Conservation (phyloP, 2,888 invertebrate species). For the Yponomeuta evonymella region DNA sequence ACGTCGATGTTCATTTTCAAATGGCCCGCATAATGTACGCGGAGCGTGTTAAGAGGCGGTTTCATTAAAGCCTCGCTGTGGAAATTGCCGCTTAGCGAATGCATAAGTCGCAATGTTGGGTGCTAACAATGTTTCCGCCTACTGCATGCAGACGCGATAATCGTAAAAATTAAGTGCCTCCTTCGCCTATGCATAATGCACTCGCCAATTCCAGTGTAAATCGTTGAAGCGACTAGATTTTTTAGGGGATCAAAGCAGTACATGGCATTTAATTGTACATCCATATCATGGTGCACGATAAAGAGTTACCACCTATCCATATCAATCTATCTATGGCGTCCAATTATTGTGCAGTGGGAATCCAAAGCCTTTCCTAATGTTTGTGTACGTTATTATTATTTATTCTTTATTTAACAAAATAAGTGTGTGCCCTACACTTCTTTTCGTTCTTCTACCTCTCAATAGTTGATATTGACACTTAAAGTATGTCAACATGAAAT, state of each 20-base stretch:
- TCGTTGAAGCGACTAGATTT: neutral
- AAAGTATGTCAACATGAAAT: no score
- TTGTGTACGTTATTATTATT: no score
- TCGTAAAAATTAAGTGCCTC: conserved; percentile 55
- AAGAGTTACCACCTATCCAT: no score
- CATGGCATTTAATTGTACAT: neutral
- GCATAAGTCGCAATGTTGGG: conserved; percentile 30
- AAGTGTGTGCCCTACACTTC: no score
- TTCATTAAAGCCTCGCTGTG: conserved; percentile 38
- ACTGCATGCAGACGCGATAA: conserved; percentile 50
- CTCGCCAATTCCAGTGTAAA: conserved; percentile 6
- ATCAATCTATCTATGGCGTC: no score
- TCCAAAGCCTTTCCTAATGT: no score
- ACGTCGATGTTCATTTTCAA: conserved; percentile 14
- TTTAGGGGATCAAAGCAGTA: neutral
- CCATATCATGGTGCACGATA: neutral
- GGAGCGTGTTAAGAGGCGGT: conserved; percentile 39
- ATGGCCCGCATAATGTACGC: conserved; percentile 23
- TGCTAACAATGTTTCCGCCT: conserved; percentile 38
- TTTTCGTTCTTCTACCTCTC: no score
- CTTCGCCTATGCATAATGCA: conserved; percentile 36
- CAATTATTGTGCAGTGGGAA: no score
- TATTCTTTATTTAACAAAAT: no score
- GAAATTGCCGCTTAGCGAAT: conserved; percentile 36
- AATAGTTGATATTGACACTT: no score